These are phyloP conservation scores for Gastracanthus pulcherrimus DNA, from an alignment of 2,888 invertebrate genomes.

Conservation along the genomic window DNA sequence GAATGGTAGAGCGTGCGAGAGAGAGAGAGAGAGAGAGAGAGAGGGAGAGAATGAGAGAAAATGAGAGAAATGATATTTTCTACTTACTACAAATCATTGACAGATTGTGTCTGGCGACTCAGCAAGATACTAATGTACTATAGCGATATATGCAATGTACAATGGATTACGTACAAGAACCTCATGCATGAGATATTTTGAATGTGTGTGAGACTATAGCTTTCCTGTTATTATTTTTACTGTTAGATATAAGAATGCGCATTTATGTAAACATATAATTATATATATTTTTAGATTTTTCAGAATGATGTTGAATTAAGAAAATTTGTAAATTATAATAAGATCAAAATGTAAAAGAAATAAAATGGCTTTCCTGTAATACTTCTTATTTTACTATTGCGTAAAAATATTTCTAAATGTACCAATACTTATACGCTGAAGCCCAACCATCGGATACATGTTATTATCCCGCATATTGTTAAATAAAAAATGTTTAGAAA, in stretches of 20 bases:
- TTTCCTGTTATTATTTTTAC: constrained; percentile 71
- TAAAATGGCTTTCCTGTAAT: constrained; percentile 65
- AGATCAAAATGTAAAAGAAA: constrained; percentile 68
- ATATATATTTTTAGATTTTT: constrained; percentile 72
- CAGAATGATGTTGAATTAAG: constrained; percentile 66
- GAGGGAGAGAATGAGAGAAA: not conserved
- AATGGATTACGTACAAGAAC: constrained; percentile 66
- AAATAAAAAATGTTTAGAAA: too few relatives aligned
- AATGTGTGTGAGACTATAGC: constrained; percentile 62
- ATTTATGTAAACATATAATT: constrained; percentile 63
- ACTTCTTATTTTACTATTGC: not conserved
- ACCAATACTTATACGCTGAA: too few relatives aligned
- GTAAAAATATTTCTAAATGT: too few relatives aligned
- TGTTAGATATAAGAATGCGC: constrained; percentile 63
- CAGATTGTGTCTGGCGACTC: constrained; percentile 45
- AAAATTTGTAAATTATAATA: constrained; percentile 75
- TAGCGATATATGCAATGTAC: constrained; percentile 67
- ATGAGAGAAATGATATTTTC: constrained; percentile 8
- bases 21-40: not conserved
- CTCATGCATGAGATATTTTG: constrained; percentile 57
- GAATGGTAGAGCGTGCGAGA: not conserved
- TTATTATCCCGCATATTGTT: too few relatives aligned
- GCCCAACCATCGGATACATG: too few relatives aligned
- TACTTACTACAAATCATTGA: constrained; percentile 2
- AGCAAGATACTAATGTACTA: constrained; percentile 61